Conservation (phyloP, 2,888 invertebrate genomes). For the Aspidapion aeneum region DNA sequence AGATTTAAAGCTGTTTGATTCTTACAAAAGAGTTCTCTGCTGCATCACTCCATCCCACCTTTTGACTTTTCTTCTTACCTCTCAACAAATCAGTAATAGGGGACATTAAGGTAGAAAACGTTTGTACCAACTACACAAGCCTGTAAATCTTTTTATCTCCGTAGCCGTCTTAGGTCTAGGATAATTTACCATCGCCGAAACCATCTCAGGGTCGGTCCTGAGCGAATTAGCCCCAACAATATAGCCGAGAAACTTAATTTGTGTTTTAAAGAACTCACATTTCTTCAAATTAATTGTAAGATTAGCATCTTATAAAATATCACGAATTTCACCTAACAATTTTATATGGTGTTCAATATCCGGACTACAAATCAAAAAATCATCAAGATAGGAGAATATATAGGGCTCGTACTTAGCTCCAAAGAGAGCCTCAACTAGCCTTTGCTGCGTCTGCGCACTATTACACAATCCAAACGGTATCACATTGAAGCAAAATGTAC, state of each 20-base stretch:
- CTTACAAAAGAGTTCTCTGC: not conserved
- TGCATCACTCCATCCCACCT: not conserved
- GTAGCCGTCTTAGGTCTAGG: not conserved
- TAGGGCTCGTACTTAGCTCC: too few species aligned
- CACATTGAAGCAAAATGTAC: constrained; percentile 26
- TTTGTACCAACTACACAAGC: not conserved
- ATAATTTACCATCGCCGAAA: not conserved
- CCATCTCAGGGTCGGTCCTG: not conserved
- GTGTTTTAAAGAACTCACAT: not conserved
- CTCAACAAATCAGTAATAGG: not conserved
- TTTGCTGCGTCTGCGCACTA: constrained; percentile 11
- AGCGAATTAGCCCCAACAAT: not conserved
- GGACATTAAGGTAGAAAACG: not conserved
- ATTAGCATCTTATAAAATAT: not conserved
- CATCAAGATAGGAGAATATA: constrained; percentile 24
- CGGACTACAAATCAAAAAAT: constrained; percentile 23
- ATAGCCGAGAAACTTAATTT: not conserved
- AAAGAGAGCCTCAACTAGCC: constrained; percentile 14
- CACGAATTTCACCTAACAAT: not conserved
- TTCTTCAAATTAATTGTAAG: not conserved
- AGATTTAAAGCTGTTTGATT: not conserved
- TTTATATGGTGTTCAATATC: constrained; percentile 26
- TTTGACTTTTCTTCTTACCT: not conserved
- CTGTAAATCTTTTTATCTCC: not conserved
- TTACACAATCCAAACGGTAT: constrained; percentile 13